Conservation (phyloP, 1,140 invertebrate species). For the Melitaea cinxia region DNA sequence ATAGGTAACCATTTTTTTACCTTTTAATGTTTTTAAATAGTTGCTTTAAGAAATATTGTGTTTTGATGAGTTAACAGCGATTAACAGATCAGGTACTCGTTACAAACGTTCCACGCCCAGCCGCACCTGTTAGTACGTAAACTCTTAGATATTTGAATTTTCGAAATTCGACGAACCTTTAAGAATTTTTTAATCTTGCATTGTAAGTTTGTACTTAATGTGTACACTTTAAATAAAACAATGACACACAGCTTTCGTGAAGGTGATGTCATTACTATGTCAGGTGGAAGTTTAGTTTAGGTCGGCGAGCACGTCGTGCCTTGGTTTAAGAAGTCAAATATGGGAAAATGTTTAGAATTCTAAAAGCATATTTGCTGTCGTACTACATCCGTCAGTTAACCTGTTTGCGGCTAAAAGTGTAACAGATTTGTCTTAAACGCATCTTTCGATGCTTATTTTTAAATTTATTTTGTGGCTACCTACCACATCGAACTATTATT, state of each 20-base stretch:
- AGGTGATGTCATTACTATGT: constrained; percentile 50
- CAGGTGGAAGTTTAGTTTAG: constrained; percentile 34
- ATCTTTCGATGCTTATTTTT: background rate
- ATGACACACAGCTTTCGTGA: constrained; percentile 37
- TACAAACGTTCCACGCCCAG: constrained; percentile 20
- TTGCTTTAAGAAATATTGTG: no score
- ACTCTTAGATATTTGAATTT: constrained; percentile 7
- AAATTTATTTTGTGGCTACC: no score
- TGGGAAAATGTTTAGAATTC: constrained; percentile 44
- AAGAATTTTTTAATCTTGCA: constrained; percentile 12
- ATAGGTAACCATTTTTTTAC: no score
- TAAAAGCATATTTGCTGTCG: constrained; percentile 25
- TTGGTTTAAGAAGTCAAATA: constrained; percentile 39
- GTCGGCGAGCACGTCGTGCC: constrained; percentile 32
- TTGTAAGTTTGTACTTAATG: constrained; percentile 7
- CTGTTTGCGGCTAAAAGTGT: constrained; percentile 25
- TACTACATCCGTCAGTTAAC: constrained; percentile 31
- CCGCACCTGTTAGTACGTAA: constrained; percentile 19
- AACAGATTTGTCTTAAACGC: constrained; percentile 17
- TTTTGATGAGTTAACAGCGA: no score
- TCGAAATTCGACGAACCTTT: constrained; percentile 16
- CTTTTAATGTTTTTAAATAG: no score
- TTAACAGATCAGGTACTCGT: no score
- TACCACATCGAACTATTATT: no score
- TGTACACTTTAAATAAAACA: constrained; percentile 13